Conservation (phyloP, 2,797 vertebrate genomes). For the Sebastes oblongus region DNA sequence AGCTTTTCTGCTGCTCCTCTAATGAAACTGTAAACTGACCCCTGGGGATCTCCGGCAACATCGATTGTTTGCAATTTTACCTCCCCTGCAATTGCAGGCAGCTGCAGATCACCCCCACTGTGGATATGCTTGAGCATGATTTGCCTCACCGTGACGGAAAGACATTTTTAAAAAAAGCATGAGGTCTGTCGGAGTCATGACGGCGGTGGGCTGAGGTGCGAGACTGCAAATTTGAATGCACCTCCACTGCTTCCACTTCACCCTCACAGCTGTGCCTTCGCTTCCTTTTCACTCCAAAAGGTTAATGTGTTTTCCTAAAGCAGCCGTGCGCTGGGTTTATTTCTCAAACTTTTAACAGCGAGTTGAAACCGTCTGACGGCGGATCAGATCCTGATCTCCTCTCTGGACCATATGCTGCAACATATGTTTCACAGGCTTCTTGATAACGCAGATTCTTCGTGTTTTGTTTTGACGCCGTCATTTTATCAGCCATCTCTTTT, state of each 20-base stretch:
- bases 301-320: constrained; percentile 56
- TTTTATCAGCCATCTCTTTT: neutral
- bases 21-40: constrained; percentile 64
- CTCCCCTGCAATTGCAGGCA: constrained; percentile 38
- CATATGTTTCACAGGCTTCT: constrained; percentile 41
- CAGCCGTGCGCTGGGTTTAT: constrained; percentile 14
- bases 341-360: constrained; percentile 8
- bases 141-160: constrained; percentile 22
- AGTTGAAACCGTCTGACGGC: constrained; percentile 25
- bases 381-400: constrained; percentile 34
- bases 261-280: constrained; percentile 41
- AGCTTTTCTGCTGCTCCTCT: constrained; percentile 44
- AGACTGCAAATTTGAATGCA: constrained; percentile 37
- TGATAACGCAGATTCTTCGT: neutral
- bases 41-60: constrained; percentile 30
- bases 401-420: constrained; percentile 37
- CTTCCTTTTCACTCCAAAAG: constrained; percentile 38
- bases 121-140: constrained; percentile 30
- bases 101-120: constrained; percentile 22
- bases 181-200: neutral
- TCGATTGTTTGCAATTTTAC: constrained; percentile 64
- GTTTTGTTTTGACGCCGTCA: constrained; percentile 25
- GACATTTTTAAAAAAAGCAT: neutral
- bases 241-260: constrained; percentile 8
- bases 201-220: constrained; percentile 8